Percentiles rank a stretch among this genome's conserved stretches.
Conservation (phyloP, 2,888 invertebrate species). For the Chloroclystis v-ata region DNA sequence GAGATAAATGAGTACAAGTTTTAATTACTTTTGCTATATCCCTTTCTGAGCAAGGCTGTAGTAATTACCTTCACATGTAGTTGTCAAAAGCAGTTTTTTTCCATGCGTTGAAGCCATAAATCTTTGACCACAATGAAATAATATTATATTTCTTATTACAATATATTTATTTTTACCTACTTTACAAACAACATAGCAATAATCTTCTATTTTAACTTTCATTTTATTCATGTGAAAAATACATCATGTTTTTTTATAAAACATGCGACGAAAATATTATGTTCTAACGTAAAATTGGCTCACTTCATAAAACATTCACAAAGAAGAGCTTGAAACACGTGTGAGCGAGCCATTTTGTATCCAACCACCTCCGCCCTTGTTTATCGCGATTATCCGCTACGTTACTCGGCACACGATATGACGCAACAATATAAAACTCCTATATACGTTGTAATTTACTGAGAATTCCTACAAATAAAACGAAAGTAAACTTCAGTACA, state of each 20-base stretch:
- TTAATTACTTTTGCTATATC: conserved; percentile 59
- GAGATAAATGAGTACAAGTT: conserved; percentile 58
- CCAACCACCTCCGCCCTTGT: conserved; percentile 31
- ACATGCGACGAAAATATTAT: background rate
- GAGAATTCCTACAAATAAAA: too few species aligned
- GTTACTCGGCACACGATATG: conserved; percentile 32
- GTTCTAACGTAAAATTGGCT: conserved; percentile 10
- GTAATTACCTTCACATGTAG: conserved; percentile 21
- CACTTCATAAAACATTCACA: conserved; percentile 14
- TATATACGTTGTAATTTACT: background rate
- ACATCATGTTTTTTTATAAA: background rate
- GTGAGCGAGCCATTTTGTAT: conserved; percentile 19
- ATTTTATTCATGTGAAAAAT: background rate
- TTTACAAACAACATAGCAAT: too few species aligned
- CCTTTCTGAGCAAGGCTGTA: conserved; percentile 20
- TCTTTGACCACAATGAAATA: too few species aligned
- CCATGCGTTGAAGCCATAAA: too few species aligned
- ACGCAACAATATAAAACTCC: conserved; percentile 23
- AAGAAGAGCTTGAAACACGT: conserved; percentile 8
- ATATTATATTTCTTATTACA: too few species aligned
- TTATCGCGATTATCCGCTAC: conserved; percentile 40
- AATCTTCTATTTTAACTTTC: too few species aligned
- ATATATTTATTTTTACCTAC: too few species aligned
- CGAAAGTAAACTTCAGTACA: too few species aligned
- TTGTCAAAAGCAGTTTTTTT: conserved; percentile 6